These are phyloP conservation scores for Pandemis cinnamomeana DNA, from an alignment of 2,888 invertebrate species.

Conservation along the genomic window DNA sequence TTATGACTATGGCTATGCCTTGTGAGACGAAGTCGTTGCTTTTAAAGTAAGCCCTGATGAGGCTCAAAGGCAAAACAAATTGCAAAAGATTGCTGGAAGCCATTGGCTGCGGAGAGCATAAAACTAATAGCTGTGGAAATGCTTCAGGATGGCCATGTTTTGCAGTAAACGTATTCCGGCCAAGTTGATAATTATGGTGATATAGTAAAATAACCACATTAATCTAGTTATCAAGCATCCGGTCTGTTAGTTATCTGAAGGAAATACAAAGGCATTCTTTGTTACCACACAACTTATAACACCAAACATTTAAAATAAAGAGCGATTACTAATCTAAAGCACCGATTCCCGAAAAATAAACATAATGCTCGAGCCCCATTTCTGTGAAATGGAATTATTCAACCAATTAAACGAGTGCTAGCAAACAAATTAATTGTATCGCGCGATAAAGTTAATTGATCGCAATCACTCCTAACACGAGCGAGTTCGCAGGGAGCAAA, in stretches of 20 bases:
- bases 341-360: slow-evolving; percentile 4
- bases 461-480: slow-evolving; percentile 34
- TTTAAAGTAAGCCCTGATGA: too few relatives aligned
- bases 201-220: too few relatives aligned
- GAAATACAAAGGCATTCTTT: slow-evolving; percentile 1
- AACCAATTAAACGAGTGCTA: slow-evolving; percentile 43
- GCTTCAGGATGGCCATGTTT: too few relatives aligned
- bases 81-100: too few relatives aligned
- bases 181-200: too few relatives aligned
- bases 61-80: too few relatives aligned
- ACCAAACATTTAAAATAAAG: not conserved
- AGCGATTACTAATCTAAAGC: slow-evolving; percentile 14
- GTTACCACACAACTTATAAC: slow-evolving; percentile 4
- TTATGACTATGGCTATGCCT: too few relatives aligned
- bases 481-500: not conserved
- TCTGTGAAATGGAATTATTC: slow-evolving; percentile 28
- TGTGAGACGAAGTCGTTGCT: too few relatives aligned
- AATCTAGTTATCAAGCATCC: slow-evolving; percentile 25
- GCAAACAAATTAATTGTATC: slow-evolving; percentile 46
- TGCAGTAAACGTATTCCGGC: too few relatives aligned
- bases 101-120: too few relatives aligned
- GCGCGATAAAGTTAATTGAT: slow-evolving; percentile 48
- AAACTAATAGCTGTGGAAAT: too few relatives aligned
- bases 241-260: slow-evolving; percentile 5
- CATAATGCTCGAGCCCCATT: slow-evolving; percentile 12